Evolutionary conservation across 2,888 invertebrate species (phyloP).

Genomic region (Nomada ruficornis): DNA sequence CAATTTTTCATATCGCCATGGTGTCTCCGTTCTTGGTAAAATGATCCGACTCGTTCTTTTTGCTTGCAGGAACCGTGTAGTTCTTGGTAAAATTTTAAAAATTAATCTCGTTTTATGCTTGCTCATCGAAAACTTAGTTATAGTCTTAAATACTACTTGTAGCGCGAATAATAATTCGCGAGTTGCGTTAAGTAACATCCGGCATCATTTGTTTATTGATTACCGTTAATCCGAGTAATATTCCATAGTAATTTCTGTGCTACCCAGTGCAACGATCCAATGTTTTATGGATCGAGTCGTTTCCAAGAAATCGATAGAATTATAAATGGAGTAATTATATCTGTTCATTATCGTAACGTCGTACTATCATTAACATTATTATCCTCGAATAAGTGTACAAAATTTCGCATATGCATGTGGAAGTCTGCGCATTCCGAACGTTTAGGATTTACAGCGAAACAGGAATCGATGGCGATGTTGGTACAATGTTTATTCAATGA

Average conservation of each 20-base stretch:
- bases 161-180: not conserved
- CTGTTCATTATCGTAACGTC: not conserved
- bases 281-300: not conserved
- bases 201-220: not conserved
- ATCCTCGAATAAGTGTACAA: not conserved
- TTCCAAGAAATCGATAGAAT: conserved; percentile 3
- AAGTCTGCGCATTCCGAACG: not conserved
- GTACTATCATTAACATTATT: conserved; percentile 10
- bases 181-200: not conserved
- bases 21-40: no score
- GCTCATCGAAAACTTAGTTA: no score
- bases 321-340: not conserved
- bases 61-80: no score
- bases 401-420: not conserved
- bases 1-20: no score
- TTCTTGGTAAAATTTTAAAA: no score
- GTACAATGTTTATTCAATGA: not conserved
- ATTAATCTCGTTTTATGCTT: no score
- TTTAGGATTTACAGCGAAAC: not conserved
- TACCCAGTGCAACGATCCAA: not conserved
- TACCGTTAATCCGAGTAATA: not conserved
- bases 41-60: no score
- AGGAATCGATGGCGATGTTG: not conserved
- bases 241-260: not conserved
- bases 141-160: no score